Conservation (phyloP, 2,113 vertebrate genomes). For the Sisor rabdophorus region DNA sequence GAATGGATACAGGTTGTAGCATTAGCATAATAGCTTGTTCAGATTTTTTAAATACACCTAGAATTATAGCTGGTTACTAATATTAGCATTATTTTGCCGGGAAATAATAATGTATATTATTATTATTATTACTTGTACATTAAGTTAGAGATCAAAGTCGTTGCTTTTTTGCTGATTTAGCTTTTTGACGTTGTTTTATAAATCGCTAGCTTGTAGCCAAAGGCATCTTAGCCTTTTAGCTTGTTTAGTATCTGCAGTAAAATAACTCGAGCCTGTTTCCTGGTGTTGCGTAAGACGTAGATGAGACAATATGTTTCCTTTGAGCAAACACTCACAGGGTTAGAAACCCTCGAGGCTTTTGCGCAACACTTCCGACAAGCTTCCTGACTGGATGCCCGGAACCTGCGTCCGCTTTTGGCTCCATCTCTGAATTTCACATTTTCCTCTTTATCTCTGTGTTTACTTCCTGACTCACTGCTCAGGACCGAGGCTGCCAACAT, state of each 20-base stretch:
- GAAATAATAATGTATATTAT: too few species aligned
- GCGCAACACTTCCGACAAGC: constrained; percentile 33
- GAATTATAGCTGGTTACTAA: not conserved
- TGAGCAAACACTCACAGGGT: not conserved
- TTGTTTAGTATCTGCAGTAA: not conserved
- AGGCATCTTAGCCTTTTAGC: not conserved
- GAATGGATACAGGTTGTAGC: not conserved
- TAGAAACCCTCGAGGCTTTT: constrained; percentile 35
- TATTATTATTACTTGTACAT: too few species aligned
- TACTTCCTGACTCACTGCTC: not conserved
- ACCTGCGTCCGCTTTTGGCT: constrained; percentile 48
- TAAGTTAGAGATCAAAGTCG: not conserved
- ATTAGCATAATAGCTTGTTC: not conserved
- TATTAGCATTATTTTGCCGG: not conserved
- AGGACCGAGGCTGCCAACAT: constrained; percentile 45
- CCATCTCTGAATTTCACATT: constrained; percentile 41
- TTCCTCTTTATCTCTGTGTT: constrained; percentile 6
- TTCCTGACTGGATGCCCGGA: constrained; percentile 44
- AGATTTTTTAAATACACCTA: not conserved
- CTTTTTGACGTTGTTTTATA: not conserved
- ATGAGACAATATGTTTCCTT: constrained; percentile 15
- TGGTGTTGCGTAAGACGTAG: not conserved
- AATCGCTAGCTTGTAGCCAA: not conserved
- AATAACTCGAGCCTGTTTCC: not conserved
- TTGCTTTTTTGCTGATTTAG: not conserved